Evolutionary conservation across 2,888 invertebrate species (phyloP).

Genomic region (Melieria crassipennis): DNA sequence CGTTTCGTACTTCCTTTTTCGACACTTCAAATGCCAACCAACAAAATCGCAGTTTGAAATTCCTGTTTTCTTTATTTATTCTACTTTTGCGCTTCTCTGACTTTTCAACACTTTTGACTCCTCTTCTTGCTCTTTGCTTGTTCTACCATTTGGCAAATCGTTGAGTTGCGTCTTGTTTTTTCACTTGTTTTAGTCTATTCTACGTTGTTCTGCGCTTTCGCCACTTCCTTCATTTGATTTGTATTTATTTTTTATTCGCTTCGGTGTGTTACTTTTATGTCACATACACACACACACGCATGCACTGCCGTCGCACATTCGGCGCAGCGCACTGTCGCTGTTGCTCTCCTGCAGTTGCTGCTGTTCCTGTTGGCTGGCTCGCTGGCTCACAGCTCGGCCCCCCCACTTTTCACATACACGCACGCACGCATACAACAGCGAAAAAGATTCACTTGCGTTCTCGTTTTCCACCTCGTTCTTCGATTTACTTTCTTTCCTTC

Average conservation of each 20-base stretch:
- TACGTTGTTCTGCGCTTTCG: background rate
- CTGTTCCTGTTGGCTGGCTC: background rate
- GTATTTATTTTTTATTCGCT: constrained; percentile 8
- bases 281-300: background rate
- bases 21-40: no score
- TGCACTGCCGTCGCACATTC: background rate
- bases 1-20: no score
- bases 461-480: constrained; percentile 1
- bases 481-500: constrained; percentile 5
- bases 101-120: no score
- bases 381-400: background rate
- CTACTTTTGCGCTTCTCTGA: no score
- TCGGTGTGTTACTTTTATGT: background rate
- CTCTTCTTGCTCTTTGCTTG: no score
- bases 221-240: constrained; percentile 23
- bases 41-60: no score
- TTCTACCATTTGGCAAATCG: no score
- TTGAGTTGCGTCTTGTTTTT: background rate
- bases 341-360: background rate
- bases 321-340: background rate
- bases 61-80: no score
- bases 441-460: constrained; percentile 22
- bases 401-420: background rate
- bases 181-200: background rate
- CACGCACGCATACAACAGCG: background rate